These are phyloP conservation scores for Tachyglossus aculeatus DNA, from an alignment of 2,797 vertebrate genomes.

Conservation along the genomic window DNA sequence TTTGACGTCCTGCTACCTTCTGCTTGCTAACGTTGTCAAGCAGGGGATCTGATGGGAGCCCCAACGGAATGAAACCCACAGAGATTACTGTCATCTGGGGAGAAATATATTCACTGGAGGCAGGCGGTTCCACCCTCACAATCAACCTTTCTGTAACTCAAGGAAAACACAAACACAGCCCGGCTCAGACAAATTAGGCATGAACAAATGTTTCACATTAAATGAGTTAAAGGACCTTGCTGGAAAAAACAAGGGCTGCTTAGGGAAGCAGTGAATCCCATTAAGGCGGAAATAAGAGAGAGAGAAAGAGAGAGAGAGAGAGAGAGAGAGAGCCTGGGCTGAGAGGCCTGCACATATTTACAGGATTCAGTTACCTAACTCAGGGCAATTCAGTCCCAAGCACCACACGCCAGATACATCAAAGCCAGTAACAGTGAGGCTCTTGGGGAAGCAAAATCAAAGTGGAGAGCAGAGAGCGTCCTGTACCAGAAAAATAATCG, in stretches of 20 bases:
- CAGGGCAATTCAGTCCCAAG: not conserved
- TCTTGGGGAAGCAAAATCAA: not conserved
- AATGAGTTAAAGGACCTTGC: slow-evolving; percentile 74
- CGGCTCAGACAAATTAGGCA: slow-evolving; percentile 72
- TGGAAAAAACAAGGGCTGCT: slow-evolving; percentile 71
- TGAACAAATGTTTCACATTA: slow-evolving; percentile 76
- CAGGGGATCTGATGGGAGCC: slow-evolving; percentile 40
- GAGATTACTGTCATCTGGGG: slow-evolving; percentile 66
- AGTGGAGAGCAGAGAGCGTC: not conserved
- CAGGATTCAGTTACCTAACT: not conserved
- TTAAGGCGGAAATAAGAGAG: slow-evolving; percentile 56
- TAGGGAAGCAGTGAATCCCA: slow-evolving; percentile 66
- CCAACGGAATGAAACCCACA: slow-evolving; percentile 39
- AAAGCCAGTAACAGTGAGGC: not conserved
- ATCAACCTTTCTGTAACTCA: slow-evolving; percentile 67
- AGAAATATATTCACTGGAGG: slow-evolving; percentile 59
- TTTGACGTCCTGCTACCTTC: slow-evolving; percentile 56
- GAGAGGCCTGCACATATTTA: slow-evolving; percentile 7
- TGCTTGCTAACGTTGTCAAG: slow-evolving; percentile 68
- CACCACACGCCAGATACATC: not conserved
- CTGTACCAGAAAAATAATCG: not conserved
- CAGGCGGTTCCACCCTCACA: slow-evolving; percentile 60
- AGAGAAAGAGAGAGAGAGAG: too few species aligned
- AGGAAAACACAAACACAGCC: slow-evolving; percentile 71
- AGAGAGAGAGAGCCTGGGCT: slow-evolving; percentile 31